A percentile compares a stretch with the other conserved stretches of the same genome.
Evolutionary conservation across 1,140 invertebrate genomes (phyloP).

Genomic region (Scylla paramamosain): DNA sequence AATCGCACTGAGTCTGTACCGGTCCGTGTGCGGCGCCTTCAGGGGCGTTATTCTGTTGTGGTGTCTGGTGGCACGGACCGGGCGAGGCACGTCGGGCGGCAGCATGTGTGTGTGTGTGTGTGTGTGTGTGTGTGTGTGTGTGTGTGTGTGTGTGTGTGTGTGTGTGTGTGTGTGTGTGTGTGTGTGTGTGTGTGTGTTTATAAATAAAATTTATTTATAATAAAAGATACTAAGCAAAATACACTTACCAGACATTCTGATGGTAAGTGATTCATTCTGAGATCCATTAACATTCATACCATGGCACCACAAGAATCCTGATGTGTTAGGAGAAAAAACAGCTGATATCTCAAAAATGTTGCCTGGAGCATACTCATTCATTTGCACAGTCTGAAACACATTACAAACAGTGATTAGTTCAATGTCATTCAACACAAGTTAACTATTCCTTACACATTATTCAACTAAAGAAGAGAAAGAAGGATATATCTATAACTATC

Average conservation of each 20-base stretch:
- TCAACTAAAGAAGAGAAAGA: too few species aligned
- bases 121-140: background rate
- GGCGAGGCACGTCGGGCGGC: too few species aligned
- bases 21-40: too few species aligned
- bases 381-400: too few species aligned
- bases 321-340: background rate
- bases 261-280: background rate
- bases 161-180: slow-evolving; percentile 30
- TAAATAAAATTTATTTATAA: too few species aligned
- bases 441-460: too few species aligned
- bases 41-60: too few species aligned
- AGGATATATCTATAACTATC: too few species aligned
- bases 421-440: too few species aligned
- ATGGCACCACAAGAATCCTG: background rate
- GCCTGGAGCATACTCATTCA: background rate
- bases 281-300: background rate
- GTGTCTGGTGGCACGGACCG: too few species aligned
- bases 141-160: background rate
- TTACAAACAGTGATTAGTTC: background rate
- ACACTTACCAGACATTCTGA: slow-evolving; percentile 22
- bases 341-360: background rate
- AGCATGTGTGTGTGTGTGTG: background rate
- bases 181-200: background rate
- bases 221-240: background rate
- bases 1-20: too few species aligned